A percentile compares a stretch with the other conserved stretches of the same genome.
Conservation (phyloP, 2,113 vertebrate genomes). For the Phocoena phocoena region DNA sequence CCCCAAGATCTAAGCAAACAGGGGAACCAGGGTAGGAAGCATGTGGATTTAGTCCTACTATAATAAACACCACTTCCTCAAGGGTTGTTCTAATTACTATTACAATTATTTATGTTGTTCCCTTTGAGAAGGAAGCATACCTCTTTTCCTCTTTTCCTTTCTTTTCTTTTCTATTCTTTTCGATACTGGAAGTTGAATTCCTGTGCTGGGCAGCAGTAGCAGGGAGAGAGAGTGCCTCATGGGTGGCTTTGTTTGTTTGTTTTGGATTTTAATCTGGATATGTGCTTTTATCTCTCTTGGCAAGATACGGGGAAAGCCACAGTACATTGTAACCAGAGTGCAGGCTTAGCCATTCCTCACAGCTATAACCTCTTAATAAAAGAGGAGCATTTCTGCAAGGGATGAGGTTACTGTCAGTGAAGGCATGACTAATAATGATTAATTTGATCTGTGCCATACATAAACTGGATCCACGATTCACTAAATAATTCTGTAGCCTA, state of each 20-base stretch:
- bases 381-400: slow-evolving; percentile 77
- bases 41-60: neutral
- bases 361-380: slow-evolving; percentile 83
- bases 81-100: slow-evolving; percentile 19
- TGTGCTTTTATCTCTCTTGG: slow-evolving; percentile 41
- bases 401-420: slow-evolving; percentile 83
- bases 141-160: neutral
- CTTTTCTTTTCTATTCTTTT: neutral
- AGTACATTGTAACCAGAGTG: slow-evolving; percentile 51
- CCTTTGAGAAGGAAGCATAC: slow-evolving; percentile 8
- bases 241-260: neutral
- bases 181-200: neutral
- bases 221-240: neutral
- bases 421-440: slow-evolving; percentile 86
- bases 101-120: slow-evolving; percentile 7
- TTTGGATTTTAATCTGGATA: slow-evolving; percentile 73
- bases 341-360: slow-evolving; percentile 55
- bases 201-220: neutral
- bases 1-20: neutral
- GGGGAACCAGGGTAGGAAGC: neutral
- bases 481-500: slow-evolving; percentile 85
- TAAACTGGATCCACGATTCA: slow-evolving; percentile 79
- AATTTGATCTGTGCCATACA: slow-evolving; percentile 83
- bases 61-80: neutral
- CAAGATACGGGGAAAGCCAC: slow-evolving; percentile 60